phyloP scores from a whole-genome alignment of 2,113 vertebrate species.

The Lepus timidus region DNA sequence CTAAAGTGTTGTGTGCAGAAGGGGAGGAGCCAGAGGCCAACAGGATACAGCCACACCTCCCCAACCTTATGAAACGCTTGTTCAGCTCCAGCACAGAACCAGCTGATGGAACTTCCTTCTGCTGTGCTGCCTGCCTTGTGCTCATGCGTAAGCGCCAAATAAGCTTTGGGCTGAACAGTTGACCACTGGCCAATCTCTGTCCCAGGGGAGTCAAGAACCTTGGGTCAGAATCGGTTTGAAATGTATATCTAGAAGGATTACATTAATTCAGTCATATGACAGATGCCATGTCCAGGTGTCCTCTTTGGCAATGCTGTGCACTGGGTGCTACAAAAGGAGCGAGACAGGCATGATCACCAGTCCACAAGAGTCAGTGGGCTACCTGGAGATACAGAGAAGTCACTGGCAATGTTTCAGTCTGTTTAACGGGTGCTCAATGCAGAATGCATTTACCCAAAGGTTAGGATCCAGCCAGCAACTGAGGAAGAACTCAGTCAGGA shows the following conservation, averaged over 20 bases:
- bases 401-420: neutral
- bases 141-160: too few relatives aligned
- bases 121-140: too few relatives aligned
- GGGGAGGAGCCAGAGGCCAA: too few relatives aligned
- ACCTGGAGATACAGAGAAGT: neutral
- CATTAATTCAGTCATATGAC: neutral
- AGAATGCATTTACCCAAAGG: neutral
- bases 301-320: neutral
- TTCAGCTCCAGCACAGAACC: too few relatives aligned
- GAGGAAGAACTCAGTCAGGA: neutral
- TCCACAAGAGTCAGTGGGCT: neutral
- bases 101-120: too few relatives aligned
- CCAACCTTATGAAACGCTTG: too few relatives aligned
- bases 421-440: neutral
- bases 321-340: neutral
- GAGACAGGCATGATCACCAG: neutral
- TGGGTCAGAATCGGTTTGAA: neutral
- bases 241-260: neutral
- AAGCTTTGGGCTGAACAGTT: too few relatives aligned
- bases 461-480: neutral
- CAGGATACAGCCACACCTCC: too few relatives aligned
- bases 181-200: too few relatives aligned
- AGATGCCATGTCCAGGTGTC: neutral
- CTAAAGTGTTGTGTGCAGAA: too few relatives aligned
- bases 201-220: too few relatives aligned